Conservation (phyloP, 2,888 invertebrate genomes). For the Halictus quadricinctus region DNA sequence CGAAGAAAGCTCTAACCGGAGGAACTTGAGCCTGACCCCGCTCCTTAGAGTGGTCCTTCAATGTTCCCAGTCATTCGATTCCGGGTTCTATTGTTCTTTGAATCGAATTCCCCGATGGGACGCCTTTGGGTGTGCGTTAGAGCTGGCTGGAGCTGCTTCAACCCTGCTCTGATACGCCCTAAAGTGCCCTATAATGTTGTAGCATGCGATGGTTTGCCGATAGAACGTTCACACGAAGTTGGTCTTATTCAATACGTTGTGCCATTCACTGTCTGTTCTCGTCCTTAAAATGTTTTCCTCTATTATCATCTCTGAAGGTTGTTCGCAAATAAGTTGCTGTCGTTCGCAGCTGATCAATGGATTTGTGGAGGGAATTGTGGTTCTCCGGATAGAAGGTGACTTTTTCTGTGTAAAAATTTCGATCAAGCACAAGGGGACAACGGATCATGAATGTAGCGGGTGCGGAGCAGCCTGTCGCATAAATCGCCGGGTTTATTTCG, state of each 20-base stretch:
- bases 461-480: constrained; percentile 23
- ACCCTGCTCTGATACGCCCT: not conserved
- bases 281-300: not conserved
- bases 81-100: not conserved
- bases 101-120: not conserved
- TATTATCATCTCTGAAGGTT: too few species aligned
- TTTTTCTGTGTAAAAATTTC: not conserved
- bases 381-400: not conserved
- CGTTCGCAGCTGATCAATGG: not conserved
- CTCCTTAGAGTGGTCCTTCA: not conserved
- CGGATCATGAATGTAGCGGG: not conserved
- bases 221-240: not conserved
- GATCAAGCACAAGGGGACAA: not conserved
- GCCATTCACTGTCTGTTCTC: not conserved
- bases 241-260: not conserved
- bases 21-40: not conserved
- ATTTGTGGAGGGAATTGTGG: not conserved
- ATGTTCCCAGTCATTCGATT: not conserved
- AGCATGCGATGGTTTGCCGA: not conserved
- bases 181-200: not conserved
- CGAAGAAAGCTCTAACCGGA: not conserved
- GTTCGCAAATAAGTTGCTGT: too few species aligned
- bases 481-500: constrained; percentile 43
- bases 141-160: not conserved
- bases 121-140: not conserved